Conservation (phyloP, 2,113 vertebrate species). For the Leptocoma aspasia region DNA sequence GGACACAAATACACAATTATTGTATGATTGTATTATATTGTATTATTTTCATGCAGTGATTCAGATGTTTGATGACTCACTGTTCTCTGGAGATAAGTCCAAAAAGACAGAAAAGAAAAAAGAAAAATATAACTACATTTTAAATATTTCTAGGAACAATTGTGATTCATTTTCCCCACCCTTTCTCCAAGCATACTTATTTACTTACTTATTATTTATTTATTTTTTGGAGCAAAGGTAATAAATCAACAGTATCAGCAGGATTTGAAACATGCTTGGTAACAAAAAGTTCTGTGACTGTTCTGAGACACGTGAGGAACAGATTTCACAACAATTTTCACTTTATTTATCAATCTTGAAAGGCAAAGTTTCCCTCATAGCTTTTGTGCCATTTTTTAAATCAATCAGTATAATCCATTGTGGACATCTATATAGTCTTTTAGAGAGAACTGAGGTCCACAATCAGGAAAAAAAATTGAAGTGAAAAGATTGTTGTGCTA, state of each 20-base stretch:
- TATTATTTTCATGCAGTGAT: neutral
- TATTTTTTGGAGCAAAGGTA: neutral
- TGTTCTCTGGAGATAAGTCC: neutral
- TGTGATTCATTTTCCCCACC: rapidly evolving
- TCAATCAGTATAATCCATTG: neutral
- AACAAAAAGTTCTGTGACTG: neutral
- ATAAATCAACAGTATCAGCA: neutral
- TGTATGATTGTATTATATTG: neutral
- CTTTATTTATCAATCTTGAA: neutral
- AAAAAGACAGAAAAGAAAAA: neutral
- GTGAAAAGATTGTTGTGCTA: neutral
- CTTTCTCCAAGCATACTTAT: neutral
- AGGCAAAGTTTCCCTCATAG: neutral
- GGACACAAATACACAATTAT: rapidly evolving
- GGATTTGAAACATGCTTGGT: neutral
- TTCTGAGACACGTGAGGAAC: neutral
- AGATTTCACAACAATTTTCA: neutral
- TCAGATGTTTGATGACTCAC: neutral
- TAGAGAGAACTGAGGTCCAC: rapidly evolving
- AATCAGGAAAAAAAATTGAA: neutral
- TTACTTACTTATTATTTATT: neutral
- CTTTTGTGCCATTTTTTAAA: neutral
- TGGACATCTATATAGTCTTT: neutral
- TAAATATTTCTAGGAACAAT: neutral
- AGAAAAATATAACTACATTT: neutral